Evolutionary conservation across 2,888 invertebrate species (phyloP).

Genomic region (Eumerus sabulonum): DNA sequence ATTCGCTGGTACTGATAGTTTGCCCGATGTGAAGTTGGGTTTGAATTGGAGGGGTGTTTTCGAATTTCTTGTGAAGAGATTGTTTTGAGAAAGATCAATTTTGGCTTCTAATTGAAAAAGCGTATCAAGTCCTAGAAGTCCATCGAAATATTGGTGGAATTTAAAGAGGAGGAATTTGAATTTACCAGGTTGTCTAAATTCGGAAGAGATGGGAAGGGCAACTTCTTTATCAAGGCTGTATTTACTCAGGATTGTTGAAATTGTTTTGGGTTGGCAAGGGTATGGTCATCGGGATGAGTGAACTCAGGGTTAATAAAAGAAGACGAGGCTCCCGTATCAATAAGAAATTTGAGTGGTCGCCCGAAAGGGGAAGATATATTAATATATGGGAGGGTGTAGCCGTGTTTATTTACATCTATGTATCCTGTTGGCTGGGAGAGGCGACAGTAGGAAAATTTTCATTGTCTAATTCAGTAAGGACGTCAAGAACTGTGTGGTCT

Average conservation of each 20-base stretch:
- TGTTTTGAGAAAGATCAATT: no score
- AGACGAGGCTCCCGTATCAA: not conserved
- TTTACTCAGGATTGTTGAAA: slow-evolving; percentile 3
- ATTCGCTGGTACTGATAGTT: not conserved
- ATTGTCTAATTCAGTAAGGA: not conserved
- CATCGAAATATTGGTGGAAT: slow-evolving; percentile 16
- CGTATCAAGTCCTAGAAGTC: not conserved
- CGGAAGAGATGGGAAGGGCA: not conserved
- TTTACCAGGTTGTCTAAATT: slow-evolving; percentile 3
- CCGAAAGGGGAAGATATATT: no score
- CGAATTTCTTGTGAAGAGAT: not conserved
- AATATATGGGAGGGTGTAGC: not conserved
- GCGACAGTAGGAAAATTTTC: not conserved
- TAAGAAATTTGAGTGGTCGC: no score
- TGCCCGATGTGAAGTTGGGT: slow-evolving; percentile 9
- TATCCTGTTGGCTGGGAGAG: no score
- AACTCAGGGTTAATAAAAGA: slow-evolving; percentile 1
- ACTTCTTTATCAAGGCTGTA: not conserved
- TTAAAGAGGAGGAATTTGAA: no score
- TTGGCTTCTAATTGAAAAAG: not conserved
- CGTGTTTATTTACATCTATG: slow-evolving; percentile 1
- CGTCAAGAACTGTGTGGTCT: not conserved
- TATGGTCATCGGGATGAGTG: not conserved
- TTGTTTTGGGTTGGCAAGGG: not conserved
- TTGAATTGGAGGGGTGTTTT: slow-evolving; percentile 3